phyloP scores from a whole-genome alignment of 2,797 vertebrate species.

The Crypturellus tataupa region DNA sequence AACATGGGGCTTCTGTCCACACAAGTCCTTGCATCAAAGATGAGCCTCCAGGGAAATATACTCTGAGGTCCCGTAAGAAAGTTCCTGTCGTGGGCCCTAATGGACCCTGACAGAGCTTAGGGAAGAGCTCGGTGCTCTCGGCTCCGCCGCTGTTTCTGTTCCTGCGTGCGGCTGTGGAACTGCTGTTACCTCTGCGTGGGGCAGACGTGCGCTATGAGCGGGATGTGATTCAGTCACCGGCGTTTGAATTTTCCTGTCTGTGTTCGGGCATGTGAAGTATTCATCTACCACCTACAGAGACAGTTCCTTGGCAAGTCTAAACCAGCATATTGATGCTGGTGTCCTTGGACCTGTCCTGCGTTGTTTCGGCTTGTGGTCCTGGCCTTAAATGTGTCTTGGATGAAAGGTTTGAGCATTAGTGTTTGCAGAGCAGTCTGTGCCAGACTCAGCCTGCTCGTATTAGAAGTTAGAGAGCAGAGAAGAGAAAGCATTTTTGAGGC shows the following conservation, averaged over 20 bases:
- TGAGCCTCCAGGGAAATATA: background rate
- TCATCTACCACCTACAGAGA: background rate
- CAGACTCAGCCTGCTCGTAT: background rate
- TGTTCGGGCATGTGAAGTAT: fast-evolving
- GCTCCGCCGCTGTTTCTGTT: background rate
- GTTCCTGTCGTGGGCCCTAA: background rate
- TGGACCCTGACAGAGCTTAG: too few relatives aligned
- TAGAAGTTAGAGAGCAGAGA: background rate
- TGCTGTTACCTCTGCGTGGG: too few relatives aligned
- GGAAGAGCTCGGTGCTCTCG: background rate
- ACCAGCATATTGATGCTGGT: background rate
- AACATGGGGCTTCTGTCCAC: background rate
- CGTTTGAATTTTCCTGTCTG: background rate
- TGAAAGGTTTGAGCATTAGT: background rate
- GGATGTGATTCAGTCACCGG: background rate
- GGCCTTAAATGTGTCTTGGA: background rate
- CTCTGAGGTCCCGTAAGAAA: background rate
- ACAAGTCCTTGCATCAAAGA: fast-evolving
- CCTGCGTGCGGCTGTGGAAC: too few relatives aligned
- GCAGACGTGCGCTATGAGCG: background rate
- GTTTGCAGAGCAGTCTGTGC: background rate
- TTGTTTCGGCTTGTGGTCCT: background rate
- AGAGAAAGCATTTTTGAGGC: background rate
- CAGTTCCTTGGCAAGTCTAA: background rate
- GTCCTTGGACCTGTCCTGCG: fast-evolving